phyloP scores from a whole-genome alignment of 2,113 vertebrate species.

The Steatornis caripensis region DNA sequence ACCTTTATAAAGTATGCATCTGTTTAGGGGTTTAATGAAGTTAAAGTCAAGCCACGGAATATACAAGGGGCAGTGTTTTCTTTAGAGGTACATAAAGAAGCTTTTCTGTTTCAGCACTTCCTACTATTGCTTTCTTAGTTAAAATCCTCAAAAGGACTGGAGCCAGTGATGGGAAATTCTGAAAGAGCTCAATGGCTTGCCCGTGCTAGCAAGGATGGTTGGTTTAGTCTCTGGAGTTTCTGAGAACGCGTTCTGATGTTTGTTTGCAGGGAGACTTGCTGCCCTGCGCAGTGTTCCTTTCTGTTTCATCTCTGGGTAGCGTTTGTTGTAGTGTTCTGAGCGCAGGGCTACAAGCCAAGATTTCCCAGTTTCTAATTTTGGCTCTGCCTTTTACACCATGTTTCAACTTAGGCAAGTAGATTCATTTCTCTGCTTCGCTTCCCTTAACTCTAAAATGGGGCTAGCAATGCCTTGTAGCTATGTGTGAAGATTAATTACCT shows the following conservation, averaged over 20 bases:
- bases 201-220: not conserved
- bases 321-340: not conserved
- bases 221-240: not conserved
- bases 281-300: not conserved
- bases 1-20: slow-evolving; percentile 24
- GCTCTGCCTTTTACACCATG: slow-evolving; percentile 17
- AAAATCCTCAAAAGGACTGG: not conserved
- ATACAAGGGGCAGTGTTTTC: not conserved
- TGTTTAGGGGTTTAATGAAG: slow-evolving; percentile 33
- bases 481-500: slow-evolving; percentile 54
- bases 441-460: slow-evolving; percentile 21
- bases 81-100: not conserved
- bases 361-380: slow-evolving; percentile 48
- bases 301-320: slow-evolving; percentile 5
- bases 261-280: slow-evolving; percentile 17
- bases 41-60: not conserved
- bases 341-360: slow-evolving; percentile 21
- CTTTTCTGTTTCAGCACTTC: slow-evolving; percentile 1
- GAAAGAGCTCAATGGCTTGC: not conserved
- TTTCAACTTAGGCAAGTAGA: slow-evolving; percentile 29
- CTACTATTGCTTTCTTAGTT: not conserved
- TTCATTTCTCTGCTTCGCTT: slow-evolving; percentile 26
- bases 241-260: slow-evolving; percentile 13
- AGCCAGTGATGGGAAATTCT: not conserved
- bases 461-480: slow-evolving; percentile 21